These are phyloP conservation scores for Onchidella celtica DNA, from an alignment of 2,888 invertebrate genomes.

Conservation along the genomic window DNA sequence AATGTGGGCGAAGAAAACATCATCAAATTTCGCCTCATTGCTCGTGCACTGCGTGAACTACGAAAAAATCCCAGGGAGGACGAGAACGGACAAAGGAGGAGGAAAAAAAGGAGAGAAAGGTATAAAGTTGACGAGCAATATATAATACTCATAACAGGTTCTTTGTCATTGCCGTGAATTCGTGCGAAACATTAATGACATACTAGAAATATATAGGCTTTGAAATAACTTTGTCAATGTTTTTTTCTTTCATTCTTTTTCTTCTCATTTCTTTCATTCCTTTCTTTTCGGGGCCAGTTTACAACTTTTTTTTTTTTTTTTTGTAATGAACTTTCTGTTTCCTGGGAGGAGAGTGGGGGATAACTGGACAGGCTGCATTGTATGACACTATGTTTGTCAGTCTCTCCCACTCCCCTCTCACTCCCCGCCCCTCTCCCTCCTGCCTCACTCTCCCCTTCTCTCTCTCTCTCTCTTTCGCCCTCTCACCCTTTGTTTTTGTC, in stretches of 20 bases:
- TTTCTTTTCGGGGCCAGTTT: no score
- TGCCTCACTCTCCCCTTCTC: no score
- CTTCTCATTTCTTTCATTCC: no score
- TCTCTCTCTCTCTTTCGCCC: no score
- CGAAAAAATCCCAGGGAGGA: background rate
- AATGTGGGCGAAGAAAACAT: background rate
- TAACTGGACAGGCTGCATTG: no score
- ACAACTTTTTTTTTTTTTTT: no score
- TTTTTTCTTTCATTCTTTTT: no score
- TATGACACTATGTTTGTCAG: no score
- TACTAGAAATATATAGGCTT: slow-evolving; percentile 5
- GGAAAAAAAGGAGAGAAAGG: background rate
- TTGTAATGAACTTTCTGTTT: background rate
- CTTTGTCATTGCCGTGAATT: background rate
- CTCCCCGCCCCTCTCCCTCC: background rate
- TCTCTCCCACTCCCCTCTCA: background rate
- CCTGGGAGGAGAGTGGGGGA: background rate
- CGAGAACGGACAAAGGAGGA: background rate
- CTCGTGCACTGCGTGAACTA: background rate
- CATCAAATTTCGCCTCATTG: background rate
- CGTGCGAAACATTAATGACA: slow-evolving; percentile 23
- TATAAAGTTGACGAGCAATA: background rate
- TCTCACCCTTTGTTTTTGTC: no score
- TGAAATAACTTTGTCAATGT: background rate
- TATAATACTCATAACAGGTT: background rate